Evolutionary conservation across 2,888 invertebrate genomes (phyloP).

Genomic region (Onthophagus sagittarius): DNA sequence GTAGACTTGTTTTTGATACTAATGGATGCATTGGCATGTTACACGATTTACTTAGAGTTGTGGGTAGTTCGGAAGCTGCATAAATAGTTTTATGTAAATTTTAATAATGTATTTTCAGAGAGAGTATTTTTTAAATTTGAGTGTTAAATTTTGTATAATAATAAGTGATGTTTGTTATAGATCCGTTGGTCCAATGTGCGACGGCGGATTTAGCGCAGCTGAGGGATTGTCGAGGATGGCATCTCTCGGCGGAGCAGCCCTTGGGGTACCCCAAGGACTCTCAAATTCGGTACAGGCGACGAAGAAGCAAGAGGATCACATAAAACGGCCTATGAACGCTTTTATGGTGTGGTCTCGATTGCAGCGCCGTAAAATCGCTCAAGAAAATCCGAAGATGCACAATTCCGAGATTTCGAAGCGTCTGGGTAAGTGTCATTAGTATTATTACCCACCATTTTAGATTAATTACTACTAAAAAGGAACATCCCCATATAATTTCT

Average conservation of each 20-base stretch:
- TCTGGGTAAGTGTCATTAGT: conserved; percentile 62
- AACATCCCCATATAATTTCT: background rate
- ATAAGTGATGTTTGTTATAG: conserved; percentile 45
- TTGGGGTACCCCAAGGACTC: conserved; percentile 56
- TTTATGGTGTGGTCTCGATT: conserved; percentile 98
- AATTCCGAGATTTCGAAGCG: conserved; percentile 95
- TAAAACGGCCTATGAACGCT: conserved; percentile 97
- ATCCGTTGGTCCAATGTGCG: conserved; percentile 73
- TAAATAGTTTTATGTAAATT: too few relatives aligned
- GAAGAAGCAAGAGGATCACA: conserved; percentile 76
- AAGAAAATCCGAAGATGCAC: conserved; percentile 98
- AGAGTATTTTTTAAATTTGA: too few relatives aligned
- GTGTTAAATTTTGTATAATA: too few relatives aligned
- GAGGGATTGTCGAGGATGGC: conserved; percentile 59
- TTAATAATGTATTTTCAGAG: too few relatives aligned
- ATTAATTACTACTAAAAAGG: too few relatives aligned
- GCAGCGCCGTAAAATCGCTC: conserved; percentile 91
- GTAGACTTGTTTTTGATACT: background rate
- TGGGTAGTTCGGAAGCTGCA: too few relatives aligned
- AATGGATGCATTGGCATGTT: background rate
- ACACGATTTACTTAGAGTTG: background rate
- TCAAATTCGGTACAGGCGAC: conserved; percentile 50
- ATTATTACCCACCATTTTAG: background rate
- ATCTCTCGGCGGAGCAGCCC: conserved; percentile 54
- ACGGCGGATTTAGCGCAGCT: conserved; percentile 60